Conservation (phyloP, 2,113 vertebrate genomes). For the Oxygymnocypris stewartii region DNA sequence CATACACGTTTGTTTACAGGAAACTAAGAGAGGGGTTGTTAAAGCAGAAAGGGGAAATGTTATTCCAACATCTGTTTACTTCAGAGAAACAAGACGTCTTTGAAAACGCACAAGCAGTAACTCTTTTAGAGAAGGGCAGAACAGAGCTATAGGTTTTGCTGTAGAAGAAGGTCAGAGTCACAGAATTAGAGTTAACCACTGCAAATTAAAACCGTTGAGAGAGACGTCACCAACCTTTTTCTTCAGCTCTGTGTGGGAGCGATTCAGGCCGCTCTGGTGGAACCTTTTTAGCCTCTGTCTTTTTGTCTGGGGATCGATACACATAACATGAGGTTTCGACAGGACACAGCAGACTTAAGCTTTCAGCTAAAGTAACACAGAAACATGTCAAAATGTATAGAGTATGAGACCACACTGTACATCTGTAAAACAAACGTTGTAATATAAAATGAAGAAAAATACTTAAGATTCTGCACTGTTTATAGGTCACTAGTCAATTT, state of each 20-base stretch:
- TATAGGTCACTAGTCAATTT: not conserved
- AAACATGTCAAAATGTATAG: not conserved
- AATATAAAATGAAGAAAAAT: not conserved
- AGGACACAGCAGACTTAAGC: not conserved
- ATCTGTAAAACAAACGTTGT: not conserved
- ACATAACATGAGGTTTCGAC: constrained; percentile 34
- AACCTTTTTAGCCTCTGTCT: constrained; percentile 87
- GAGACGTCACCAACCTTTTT: constrained; percentile 81
- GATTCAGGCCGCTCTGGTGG: constrained; percentile 94
- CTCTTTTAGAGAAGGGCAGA: not conserved
- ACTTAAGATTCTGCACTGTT: not conserved
- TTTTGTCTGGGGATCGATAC: constrained; percentile 81
- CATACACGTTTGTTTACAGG: not conserved
- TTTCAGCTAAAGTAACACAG: not conserved
- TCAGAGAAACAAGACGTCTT: not conserved
- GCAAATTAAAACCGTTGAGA: not conserved
- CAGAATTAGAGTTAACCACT: not conserved
- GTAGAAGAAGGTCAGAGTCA: not conserved
- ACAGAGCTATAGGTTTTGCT: not conserved
- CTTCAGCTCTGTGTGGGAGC: constrained; percentile 86
- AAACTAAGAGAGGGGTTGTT: not conserved
- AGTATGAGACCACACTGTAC: not conserved
- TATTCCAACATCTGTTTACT: not conserved
- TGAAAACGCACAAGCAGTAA: not conserved
- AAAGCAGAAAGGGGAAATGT: not conserved